Conservation (phyloP, 1,140 invertebrate genomes). For the Saccostrea cuccullata region DNA sequence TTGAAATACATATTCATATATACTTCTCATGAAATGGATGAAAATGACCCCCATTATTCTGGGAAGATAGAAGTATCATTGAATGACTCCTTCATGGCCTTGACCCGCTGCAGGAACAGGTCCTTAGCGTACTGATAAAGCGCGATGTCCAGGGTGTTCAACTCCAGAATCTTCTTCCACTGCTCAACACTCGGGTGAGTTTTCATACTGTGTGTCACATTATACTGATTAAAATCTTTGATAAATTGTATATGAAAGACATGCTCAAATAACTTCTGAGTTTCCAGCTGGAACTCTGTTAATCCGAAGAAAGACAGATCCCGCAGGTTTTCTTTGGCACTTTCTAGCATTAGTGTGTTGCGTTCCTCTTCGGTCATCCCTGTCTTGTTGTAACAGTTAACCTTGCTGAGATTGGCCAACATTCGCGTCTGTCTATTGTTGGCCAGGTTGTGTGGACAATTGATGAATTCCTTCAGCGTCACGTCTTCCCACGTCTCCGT, state of each 20-base stretch:
- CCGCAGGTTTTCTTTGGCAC: slow-evolving; percentile 95
- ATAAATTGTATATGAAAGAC: slow-evolving; percentile 91
- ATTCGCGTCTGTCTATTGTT: slow-evolving; percentile 98
- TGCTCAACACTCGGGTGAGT: slow-evolving; percentile 86
- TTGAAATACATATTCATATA: not conserved
- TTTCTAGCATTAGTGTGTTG: slow-evolving; percentile 91
- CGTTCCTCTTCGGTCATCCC: slow-evolving; percentile 83
- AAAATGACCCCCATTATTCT: not conserved
- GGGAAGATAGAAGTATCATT: not conserved
- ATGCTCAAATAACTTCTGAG: slow-evolving; percentile 97
- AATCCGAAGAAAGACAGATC: slow-evolving; percentile 98
- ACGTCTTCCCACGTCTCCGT: slow-evolving; percentile 82
- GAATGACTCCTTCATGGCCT: slow-evolving; percentile 53
- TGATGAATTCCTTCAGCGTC: slow-evolving; percentile 90
- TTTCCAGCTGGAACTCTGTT: slow-evolving; percentile 95
- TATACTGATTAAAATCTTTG: slow-evolving; percentile 67
- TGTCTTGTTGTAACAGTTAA: slow-evolving; percentile 96
- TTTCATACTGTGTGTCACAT: slow-evolving; percentile 75
- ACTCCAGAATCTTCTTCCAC: slow-evolving; percentile 86
- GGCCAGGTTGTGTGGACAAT: slow-evolving; percentile 94
- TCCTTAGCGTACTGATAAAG: slow-evolving; percentile 95
- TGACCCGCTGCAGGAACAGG: slow-evolving; percentile 88
- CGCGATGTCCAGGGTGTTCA: slow-evolving; percentile 94
- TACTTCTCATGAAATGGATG: not conserved
- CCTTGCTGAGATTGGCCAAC: slow-evolving; percentile 91